Conservation (phyloP, 2,113 vertebrate genomes). For the Origma solitaria region DNA sequence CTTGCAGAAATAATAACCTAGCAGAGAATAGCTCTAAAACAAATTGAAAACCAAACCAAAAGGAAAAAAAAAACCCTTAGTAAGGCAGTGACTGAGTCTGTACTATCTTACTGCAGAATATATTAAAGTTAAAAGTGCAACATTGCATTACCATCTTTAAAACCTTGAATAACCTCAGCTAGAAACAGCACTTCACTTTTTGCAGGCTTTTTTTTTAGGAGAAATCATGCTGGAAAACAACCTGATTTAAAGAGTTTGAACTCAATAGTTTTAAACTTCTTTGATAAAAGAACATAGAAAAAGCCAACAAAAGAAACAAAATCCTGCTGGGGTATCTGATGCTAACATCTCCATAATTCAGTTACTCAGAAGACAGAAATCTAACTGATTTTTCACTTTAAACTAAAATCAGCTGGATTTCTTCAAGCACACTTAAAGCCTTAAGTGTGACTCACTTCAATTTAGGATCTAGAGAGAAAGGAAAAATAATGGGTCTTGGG, state of each 20-base stretch:
- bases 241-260: background rate
- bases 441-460: background rate
- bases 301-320: background rate
- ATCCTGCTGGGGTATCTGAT: background rate
- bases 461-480: background rate
- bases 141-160: background rate
- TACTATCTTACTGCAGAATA: background rate
- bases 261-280: background rate
- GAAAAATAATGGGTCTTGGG: background rate
- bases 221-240: background rate
- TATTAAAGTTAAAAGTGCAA: background rate
- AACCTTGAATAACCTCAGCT: background rate
- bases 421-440: background rate
- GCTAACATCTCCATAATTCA: background rate
- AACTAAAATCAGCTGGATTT: slow-evolving; percentile 6
- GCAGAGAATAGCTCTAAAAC: background rate
- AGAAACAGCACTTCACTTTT: background rate
- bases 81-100: background rate
- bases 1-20: background rate
- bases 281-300: background rate
- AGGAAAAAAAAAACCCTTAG: background rate
- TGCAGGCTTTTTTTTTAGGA: background rate
- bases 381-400: background rate
- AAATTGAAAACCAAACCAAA: background rate
- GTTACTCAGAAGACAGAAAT: background rate